Percentiles rank a stretch among this genome's conserved stretches.
These are phyloP conservation scores for Drosophila bocqueti DNA, from an alignment of 1,140 invertebrate genomes.

Conservation along the genomic window DNA sequence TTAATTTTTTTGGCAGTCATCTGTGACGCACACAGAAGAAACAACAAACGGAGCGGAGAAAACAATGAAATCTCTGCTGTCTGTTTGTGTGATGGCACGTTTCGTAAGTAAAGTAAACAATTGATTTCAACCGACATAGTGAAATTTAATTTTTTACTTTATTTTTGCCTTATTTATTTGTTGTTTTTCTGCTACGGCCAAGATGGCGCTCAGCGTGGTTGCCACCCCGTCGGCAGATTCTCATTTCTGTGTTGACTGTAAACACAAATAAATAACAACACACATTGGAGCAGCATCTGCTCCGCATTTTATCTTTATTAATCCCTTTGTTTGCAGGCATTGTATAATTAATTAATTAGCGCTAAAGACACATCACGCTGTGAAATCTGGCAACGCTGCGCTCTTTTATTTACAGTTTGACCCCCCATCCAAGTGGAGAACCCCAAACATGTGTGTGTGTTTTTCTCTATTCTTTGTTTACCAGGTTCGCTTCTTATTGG, in stretches of 20 bases:
- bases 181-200: constrained; percentile 53
- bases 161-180: constrained; percentile 63
- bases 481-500: constrained; percentile 14
- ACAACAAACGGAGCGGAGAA: constrained; percentile 36
- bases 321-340: constrained; percentile 25
- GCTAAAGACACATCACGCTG: constrained; percentile 9
- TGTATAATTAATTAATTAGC: constrained; percentile 27
- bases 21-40: constrained; percentile 47
- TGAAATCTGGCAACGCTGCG: constrained; percentile 24
- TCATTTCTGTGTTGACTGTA: constrained; percentile 39
- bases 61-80: constrained; percentile 18
- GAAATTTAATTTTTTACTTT: constrained; percentile 80
- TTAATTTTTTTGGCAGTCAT: constrained; percentile 9
- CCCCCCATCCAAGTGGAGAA: constrained; percentile 29
- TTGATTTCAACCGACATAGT: constrained; percentile 63
- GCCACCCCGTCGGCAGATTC: constrained; percentile 34
- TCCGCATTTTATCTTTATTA: constrained; percentile 8
- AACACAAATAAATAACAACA: constrained; percentile 26
- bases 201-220: constrained; percentile 53
- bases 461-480: constrained; percentile 31
- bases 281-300: neutral
- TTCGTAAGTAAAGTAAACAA: constrained; percentile 78
- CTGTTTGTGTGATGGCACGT: neutral
- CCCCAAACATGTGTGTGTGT: neutral
- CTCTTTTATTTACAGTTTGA: constrained; percentile 40